Conservation (phyloP, 1,140 invertebrate genomes). For the Anastatus disparis region DNA sequence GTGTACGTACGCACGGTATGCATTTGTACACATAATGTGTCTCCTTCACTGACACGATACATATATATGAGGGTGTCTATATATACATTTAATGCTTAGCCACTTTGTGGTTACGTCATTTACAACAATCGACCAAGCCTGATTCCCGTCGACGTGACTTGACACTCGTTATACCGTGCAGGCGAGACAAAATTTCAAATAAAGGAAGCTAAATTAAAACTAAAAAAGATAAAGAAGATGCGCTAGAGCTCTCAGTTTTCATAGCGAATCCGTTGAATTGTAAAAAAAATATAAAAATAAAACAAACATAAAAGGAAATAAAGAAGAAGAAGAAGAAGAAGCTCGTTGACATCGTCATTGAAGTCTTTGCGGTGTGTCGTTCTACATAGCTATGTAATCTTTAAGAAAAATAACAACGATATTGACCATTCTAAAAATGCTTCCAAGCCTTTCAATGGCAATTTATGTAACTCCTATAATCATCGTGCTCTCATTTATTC, state of each 20-base stretch:
- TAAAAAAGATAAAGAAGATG: no score
- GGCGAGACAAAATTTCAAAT: no score
- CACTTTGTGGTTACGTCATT: constrained; percentile 21
- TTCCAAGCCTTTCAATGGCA: background rate
- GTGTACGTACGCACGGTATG: background rate
- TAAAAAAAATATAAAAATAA: background rate
- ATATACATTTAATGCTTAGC: constrained; percentile 17
- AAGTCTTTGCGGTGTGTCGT: no score
- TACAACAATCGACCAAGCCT: constrained; percentile 3
- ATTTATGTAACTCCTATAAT: constrained; percentile 13
- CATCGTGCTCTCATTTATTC: no score
- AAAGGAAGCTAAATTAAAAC: no score
- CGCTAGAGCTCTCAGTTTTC: no score
- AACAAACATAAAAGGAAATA: background rate
- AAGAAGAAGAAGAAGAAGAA: background rate
- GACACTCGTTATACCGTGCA: constrained; percentile 1
- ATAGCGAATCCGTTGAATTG: background rate
- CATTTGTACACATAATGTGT: background rate
- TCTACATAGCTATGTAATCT: no score
- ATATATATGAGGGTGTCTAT: background rate
- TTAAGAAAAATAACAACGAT: no score
- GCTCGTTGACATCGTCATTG: constrained; percentile 14
- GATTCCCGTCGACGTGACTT: constrained; percentile 19
- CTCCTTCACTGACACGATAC: background rate
- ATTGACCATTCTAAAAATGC: no score